A percentile compares a stretch with the other conserved stretches of the same genome.
These are phyloP conservation scores for Tenualosa ilisha DNA, from an alignment of 2,797 vertebrate species.

Conservation along the genomic window DNA sequence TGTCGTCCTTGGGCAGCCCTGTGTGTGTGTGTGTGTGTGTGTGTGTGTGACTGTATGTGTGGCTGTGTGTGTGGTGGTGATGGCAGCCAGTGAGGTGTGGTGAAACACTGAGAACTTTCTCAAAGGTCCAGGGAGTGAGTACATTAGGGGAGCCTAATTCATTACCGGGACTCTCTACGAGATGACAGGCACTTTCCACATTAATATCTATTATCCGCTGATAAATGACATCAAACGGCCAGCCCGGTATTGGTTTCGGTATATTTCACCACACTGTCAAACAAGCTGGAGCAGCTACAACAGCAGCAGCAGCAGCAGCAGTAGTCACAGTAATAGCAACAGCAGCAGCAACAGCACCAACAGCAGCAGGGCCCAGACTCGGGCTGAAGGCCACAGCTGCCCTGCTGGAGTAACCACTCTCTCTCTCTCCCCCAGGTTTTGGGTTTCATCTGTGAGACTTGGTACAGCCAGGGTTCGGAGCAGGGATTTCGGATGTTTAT, in stretches of 20 bases:
- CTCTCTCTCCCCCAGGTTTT: slow-evolving; percentile 29
- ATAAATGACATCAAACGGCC: slow-evolving; percentile 46
- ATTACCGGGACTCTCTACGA: slow-evolving; percentile 46
- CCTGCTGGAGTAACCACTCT: slow-evolving; percentile 15
- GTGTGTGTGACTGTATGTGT: too few relatives aligned
- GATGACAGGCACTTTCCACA: slow-evolving; percentile 55
- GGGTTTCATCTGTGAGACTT: slow-evolving; percentile 44
- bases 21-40: background rate
- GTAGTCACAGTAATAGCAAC: too few relatives aligned
- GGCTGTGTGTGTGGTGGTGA: background rate
- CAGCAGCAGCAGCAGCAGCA: background rate
- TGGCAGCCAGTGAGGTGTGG: background rate
- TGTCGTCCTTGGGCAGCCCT: background rate
- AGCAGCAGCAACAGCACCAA: background rate
- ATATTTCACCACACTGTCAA: slow-evolving; percentile 53
- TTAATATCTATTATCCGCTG: slow-evolving; percentile 62
- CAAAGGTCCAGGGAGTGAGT: slow-evolving; percentile 44
- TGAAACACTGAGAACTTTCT: slow-evolving; percentile 41
- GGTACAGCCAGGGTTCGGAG: slow-evolving; percentile 40
- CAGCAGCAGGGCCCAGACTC: background rate
- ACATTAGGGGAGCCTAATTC: slow-evolving; percentile 54
- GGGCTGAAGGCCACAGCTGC: background rate
- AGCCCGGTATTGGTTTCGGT: slow-evolving; percentile 39
- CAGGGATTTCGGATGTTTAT: slow-evolving; percentile 56
- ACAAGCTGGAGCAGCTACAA: slow-evolving; percentile 19